These are phyloP conservation scores for Philypnodon macrostomus DNA, from an alignment of 2,797 vertebrate species.

Conservation along the genomic window DNA sequence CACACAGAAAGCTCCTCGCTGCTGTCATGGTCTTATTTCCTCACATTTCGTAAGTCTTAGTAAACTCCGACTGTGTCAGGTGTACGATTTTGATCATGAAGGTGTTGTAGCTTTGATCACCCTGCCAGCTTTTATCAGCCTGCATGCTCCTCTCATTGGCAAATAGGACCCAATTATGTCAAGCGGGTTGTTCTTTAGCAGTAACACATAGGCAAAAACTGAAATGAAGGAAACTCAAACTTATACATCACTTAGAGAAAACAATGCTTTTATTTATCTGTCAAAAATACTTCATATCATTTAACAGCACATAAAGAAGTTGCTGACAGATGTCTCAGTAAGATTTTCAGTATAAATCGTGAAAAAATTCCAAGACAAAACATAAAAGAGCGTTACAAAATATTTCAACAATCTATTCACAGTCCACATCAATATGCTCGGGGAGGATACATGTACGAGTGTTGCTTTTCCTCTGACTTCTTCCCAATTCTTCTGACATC, in stretches of 20 bases:
- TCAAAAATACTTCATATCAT: slow-evolving; percentile 51
- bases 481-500: too few relatives aligned
- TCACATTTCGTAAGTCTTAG: slow-evolving; percentile 39
- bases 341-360: slow-evolving; percentile 22
- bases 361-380: not conserved
- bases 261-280: slow-evolving; percentile 61
- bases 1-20: slow-evolving; percentile 25
- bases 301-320: slow-evolving; percentile 36
- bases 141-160: slow-evolving; percentile 56
- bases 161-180: slow-evolving; percentile 73
- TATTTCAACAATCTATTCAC: too few relatives aligned
- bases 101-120: slow-evolving; percentile 62
- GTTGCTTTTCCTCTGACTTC: too few relatives aligned
- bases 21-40: slow-evolving; percentile 44
- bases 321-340: slow-evolving; percentile 11
- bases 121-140: slow-evolving; percentile 59
- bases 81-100: slow-evolving; percentile 58
- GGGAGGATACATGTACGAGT: too few relatives aligned
- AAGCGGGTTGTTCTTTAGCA: slow-evolving; percentile 61
- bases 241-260: slow-evolving; percentile 44
- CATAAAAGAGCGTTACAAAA: not conserved
- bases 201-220: slow-evolving; percentile 32
- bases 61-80: slow-evolving; percentile 59
- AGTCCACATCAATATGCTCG: too few relatives aligned
- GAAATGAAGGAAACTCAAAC: slow-evolving; percentile 47